Percentiles rank a stretch among this genome's conserved stretches.
These are phyloP conservation scores for Anolis apletophallus DNA, from an alignment of 2,797 vertebrate genomes.

Conservation along the genomic window DNA sequence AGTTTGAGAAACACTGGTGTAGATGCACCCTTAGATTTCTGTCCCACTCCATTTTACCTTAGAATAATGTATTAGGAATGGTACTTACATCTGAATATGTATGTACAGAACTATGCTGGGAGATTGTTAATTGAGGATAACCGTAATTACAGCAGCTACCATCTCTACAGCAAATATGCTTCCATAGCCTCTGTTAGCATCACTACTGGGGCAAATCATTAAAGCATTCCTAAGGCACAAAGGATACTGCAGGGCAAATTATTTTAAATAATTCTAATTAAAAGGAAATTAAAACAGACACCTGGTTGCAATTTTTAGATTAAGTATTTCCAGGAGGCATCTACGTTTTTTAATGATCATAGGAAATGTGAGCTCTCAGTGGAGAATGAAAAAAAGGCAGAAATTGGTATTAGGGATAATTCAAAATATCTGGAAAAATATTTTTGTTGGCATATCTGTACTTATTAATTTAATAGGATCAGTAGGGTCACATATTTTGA, in stretches of 20 bases:
- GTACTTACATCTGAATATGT: background rate
- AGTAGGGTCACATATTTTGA: background rate
- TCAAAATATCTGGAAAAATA: slow-evolving; percentile 18
- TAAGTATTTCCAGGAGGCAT: background rate
- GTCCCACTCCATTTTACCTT: background rate
- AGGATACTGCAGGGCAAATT: background rate
- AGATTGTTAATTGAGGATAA: background rate
- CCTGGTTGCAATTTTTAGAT: background rate
- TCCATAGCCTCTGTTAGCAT: background rate
- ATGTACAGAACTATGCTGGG: background rate
- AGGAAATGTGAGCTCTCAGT: background rate
- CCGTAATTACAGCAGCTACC: background rate
- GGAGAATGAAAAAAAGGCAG: background rate
- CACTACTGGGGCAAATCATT: background rate
- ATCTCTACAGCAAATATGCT: background rate
- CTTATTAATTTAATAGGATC: background rate
- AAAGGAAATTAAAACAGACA: slow-evolving; percentile 12
- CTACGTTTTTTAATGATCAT: background rate
- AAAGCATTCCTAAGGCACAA: background rate
- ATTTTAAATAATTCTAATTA: background rate
- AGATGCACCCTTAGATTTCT: no score
- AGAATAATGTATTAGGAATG: background rate
- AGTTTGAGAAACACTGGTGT: no score
- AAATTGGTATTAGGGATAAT: background rate
- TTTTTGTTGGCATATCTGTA: background rate